Conservation (phyloP, 2,113 vertebrate species). For the Apaloderma vittatum region DNA sequence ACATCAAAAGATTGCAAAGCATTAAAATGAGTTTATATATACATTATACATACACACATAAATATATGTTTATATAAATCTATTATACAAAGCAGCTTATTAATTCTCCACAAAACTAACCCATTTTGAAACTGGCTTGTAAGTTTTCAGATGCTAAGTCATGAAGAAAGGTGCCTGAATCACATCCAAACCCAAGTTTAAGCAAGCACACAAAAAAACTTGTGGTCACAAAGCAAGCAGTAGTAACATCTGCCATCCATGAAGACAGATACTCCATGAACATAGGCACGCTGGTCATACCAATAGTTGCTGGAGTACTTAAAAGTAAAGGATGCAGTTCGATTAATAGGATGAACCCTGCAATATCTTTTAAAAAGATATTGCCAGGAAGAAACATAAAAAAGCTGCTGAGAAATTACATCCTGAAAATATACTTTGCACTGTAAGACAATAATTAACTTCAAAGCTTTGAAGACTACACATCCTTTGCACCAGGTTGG, state of each 20-base stretch:
- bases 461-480: not conserved
- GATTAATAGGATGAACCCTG: not conserved
- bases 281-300: not conserved
- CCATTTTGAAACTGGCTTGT: not conserved
- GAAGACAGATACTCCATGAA: not conserved
- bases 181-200: not conserved
- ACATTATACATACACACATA: not conserved
- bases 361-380: not conserved
- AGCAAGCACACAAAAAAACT: not conserved
- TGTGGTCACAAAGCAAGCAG: not conserved
- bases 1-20: not conserved
- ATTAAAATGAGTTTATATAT: not conserved
- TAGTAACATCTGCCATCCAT: not conserved
- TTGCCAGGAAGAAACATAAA: not conserved
- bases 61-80: not conserved
- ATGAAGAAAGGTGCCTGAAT: not conserved
- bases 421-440: not conserved
- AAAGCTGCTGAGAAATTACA: not conserved
- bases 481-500: not conserved
- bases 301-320: not conserved
- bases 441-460: not conserved
- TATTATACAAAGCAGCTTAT: not conserved
- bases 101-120: not conserved
- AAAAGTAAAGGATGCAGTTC: not conserved
- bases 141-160: not conserved